Conservation (phyloP, 92 coral and sea anemone species). For the Scolanthus callimorphus region DNA sequence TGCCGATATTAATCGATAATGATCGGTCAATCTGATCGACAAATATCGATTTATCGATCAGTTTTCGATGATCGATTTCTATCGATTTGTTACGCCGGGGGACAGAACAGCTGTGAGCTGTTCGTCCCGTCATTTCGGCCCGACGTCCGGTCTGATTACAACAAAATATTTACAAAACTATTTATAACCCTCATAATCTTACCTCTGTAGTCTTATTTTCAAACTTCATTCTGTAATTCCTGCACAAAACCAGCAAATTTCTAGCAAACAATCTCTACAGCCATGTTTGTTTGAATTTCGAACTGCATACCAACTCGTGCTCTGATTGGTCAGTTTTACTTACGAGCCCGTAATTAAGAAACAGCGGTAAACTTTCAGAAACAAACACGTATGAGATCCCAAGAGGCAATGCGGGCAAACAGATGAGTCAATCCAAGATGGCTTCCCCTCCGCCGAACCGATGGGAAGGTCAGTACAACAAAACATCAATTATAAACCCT, state of each 20-base stretch:
- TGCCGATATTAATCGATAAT: too few species aligned
- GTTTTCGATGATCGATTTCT: too few species aligned
- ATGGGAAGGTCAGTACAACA: conserved; percentile 84
- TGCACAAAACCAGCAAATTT: neutral
- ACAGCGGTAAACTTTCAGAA: conserved; percentile 20
- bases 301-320: conserved; percentile 22
- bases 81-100: too few species aligned
- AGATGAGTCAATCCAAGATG: conserved; percentile 87
- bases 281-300: conserved; percentile 60
- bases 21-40: too few species aligned
- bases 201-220: conserved; percentile 5
- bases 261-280: neutral
- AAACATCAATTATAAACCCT: too few species aligned
- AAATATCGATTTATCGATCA: too few species aligned
- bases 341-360: conserved; percentile 5
- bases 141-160: too few species aligned
- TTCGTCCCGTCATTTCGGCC: too few species aligned
- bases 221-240: conserved; percentile 5
- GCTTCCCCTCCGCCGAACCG: conserved; percentile 79
- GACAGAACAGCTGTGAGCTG: too few species aligned
- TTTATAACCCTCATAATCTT: too few species aligned
- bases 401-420: conserved; percentile 45
- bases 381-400: conserved; percentile 66
- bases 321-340: conserved; percentile 44
- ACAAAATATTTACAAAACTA: too few species aligned